Conservation (phyloP, 1,140 invertebrate species). For the Teleogryllus occipitalis region DNA sequence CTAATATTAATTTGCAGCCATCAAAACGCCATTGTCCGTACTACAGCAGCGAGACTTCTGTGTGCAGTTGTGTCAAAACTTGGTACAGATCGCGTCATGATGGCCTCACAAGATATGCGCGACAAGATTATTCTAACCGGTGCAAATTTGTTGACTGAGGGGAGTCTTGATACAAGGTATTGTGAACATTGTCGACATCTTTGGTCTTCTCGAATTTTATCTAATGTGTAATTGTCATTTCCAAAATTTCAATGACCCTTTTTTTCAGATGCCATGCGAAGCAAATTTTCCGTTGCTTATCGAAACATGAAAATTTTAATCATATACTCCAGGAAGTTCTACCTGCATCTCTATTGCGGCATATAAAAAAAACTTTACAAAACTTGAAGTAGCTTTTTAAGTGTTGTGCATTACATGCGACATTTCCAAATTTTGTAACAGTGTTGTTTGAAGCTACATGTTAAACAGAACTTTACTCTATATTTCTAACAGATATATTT, state of each 20-base stretch:
- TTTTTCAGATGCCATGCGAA: conserved; percentile 55
- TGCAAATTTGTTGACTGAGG: conserved; percentile 76
- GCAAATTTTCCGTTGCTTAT: conserved; percentile 51
- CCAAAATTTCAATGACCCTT: conserved; percentile 1
- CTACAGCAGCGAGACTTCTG: conserved; percentile 69
- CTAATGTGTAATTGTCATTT: background rate
- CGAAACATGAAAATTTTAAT: conserved; percentile 53
- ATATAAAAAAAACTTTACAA: conserved; percentile 58
- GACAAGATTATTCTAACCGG: conserved; percentile 71
- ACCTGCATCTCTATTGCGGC: conserved; percentile 52
- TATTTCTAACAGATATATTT: too few species aligned
- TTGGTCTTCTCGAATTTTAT: conserved; percentile 9
- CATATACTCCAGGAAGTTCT: conserved; percentile 53
- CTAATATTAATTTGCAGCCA: conserved; percentile 47
- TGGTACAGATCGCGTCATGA: conserved; percentile 64
- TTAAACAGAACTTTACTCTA: too few species aligned
- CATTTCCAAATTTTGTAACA: too few species aligned
- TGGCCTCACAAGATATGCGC: conserved; percentile 63
- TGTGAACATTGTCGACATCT: conserved; percentile 8
- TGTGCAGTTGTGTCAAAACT: conserved; percentile 56
- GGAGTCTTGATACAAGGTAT: conserved; percentile 75
- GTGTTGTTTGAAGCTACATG: too few species aligned
- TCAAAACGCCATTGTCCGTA: conserved; percentile 75
- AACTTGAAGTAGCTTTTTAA: conserved; percentile 36
- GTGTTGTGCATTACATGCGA: too few species aligned